Percentiles rank a stretch among this genome's conserved stretches.
phyloP scores from a whole-genome alignment of 2,888 invertebrate genomes.

The Endomychus coccineus region DNA sequence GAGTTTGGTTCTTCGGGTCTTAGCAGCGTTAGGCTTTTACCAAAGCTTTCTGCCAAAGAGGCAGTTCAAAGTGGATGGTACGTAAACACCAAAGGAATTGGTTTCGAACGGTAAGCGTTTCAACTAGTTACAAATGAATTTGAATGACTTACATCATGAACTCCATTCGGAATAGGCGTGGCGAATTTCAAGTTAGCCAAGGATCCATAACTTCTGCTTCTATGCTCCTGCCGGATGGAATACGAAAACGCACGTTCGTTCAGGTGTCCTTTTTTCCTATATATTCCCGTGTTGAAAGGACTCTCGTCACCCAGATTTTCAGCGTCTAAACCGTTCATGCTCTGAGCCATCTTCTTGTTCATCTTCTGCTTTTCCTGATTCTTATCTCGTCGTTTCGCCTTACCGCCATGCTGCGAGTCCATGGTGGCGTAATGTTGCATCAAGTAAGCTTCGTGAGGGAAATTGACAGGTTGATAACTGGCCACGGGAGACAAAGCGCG shows the following conservation, averaged over 20 bases:
- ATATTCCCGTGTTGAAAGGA: constrained; percentile 74
- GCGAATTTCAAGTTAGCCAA: constrained; percentile 86
- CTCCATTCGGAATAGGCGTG: constrained; percentile 52
- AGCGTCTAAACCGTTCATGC: constrained; percentile 57
- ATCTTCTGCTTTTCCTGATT: constrained; percentile 44
- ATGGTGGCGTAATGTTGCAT: constrained; percentile 53
- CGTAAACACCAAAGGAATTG: too few relatives aligned
- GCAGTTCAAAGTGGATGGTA: too few relatives aligned
- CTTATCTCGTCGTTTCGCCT: constrained; percentile 54
- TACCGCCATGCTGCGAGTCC: constrained; percentile 36
- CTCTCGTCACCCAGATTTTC: constrained; percentile 46
- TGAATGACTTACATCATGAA: constrained; percentile 40
- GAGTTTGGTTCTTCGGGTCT: too few relatives aligned
- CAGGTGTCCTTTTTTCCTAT: constrained; percentile 82
- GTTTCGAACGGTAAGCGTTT: too few relatives aligned
- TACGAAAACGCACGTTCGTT: constrained; percentile 92
- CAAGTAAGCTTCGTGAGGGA: constrained; percentile 52
- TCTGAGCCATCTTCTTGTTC: constrained; percentile 58
- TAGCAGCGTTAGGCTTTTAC: too few relatives aligned
- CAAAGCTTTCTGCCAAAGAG: too few relatives aligned
- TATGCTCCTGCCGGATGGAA: constrained; percentile 87
- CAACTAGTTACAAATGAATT: too few relatives aligned
- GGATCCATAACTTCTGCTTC: constrained; percentile 87
- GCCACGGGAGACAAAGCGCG: constrained; percentile 52
- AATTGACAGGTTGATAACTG: constrained; percentile 50